phyloP scores from a whole-genome alignment of 2,113 vertebrate genomes.

The Cebidichthys violaceus region DNA sequence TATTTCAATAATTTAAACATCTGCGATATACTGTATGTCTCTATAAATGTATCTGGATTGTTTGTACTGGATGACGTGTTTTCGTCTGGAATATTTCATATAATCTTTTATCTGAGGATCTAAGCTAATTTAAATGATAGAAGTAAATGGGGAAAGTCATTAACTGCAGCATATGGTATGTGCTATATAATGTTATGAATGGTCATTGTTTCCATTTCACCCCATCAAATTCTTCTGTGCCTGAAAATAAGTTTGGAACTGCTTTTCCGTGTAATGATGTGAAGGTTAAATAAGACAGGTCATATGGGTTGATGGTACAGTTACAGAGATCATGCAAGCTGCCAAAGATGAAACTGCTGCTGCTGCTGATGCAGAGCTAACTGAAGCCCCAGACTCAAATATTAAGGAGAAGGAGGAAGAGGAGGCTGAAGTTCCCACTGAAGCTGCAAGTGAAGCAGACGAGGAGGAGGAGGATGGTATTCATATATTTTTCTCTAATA shows the following conservation, averaged over 20 bases:
- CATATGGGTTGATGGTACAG: conserved; percentile 71
- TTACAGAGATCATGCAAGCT: conserved; percentile 77
- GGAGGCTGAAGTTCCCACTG: conserved; percentile 30
- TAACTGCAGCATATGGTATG: conserved; percentile 43
- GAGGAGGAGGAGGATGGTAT: conserved; percentile 65
- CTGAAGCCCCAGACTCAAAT: conserved; percentile 22
- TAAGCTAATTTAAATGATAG: neutral
- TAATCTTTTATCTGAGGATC: neutral
- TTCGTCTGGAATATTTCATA: neutral
- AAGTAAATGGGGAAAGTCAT: neutral
- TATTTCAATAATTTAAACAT: conserved; percentile 9
- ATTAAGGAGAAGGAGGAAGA: conserved; percentile 25
- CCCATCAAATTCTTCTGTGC: conserved; percentile 37
- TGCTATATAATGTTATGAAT: conserved; percentile 13
- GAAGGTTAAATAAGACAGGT: conserved; percentile 41
- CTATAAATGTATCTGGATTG: conserved; percentile 13
- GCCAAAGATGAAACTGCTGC: conserved; percentile 64
- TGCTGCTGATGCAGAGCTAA: conserved; percentile 46
- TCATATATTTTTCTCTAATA: conserved; percentile 19
- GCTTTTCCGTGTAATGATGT: neutral
- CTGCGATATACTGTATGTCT: conserved; percentile 2
- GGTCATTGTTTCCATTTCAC: conserved; percentile 47
- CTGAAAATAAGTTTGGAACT: conserved; percentile 21
- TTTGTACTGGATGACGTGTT: conserved; percentile 15
- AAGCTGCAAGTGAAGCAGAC: conserved; percentile 27